Evolutionary conservation across 2,797 vertebrate genomes (phyloP), one percentile per base, ranked within the genome.

Genomic region (Todus mexicanus): DNA sequence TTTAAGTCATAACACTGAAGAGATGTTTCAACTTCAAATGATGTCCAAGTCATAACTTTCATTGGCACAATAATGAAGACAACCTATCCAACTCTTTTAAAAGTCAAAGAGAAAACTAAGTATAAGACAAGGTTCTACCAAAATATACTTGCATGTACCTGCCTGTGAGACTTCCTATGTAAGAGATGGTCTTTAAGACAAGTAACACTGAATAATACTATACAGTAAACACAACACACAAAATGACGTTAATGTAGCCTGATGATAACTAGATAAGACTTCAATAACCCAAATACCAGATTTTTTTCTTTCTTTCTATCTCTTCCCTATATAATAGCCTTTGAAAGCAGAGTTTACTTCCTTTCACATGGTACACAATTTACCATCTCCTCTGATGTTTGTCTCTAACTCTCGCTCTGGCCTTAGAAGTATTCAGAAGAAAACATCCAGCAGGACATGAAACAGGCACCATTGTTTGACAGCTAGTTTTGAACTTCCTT

Each of bases 261-360:
- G 16, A 73, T 68, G 48, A 60, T 77, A 91, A 71, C n/a, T 23
- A 57, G 9, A 9, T 15, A 64, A 51, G 11, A 38, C 42, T 80
- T 80, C 33, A 57, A 42, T n/a, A 71, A 53, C 70, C 33, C 18
- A 73, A 43, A 43, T 11, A 15, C 3, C 12, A 45, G 13, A 15
- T 53, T 42, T 16, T 31, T 5, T 0, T 4, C 29, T 21, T 18
- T 3, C 1, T 5, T 45, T 22, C 10, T n/a, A 69, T 11, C 20
- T 75, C 42, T 82, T 27, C 43, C 22, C 15, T 26, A 21, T 11
- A 53, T 5, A 60, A 2, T 8, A 22, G 26, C 13, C 42, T 77
- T 65, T 35, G 50, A 86, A 81, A 53, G 65, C 40, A 78, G 14
- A 75, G 42, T 14, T 60, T 57, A 6, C 1, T 3, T 25, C 31